Evolutionary conservation across 1,140 invertebrate genomes (phyloP), one percentile per base, ranked within the genome.

Genomic region (Drosophila oshimai): DNA sequence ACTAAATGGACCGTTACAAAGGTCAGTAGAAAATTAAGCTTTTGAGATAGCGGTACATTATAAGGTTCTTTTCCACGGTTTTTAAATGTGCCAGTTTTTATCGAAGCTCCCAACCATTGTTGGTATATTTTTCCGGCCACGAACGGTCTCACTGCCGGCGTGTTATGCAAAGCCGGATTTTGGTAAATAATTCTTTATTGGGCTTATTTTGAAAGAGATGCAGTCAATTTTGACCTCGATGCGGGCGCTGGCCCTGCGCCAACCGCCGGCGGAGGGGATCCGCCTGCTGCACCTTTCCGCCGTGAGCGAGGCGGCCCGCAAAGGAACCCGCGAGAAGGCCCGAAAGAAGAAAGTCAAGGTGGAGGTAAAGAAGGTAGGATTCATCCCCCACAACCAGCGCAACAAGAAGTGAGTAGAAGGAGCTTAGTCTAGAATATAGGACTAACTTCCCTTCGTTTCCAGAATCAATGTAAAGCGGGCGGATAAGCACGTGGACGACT

Each of bases 271-370:
- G 3, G 87, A 87, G 12, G 29, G 46, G 0, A 12, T 89, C n/a
- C 67, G 89, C 2, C 70, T 42, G 22, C 42, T 91, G 31, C 89
- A 91, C 74, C 89, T 92, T n/a, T 90, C 91, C 1, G 74, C 91
- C 15, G 77, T 92, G 7, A 90, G 78, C 42, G 92, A 93, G 80
- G 95, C 95, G 10, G 95, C 95, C 6, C 92, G 95, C 53, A 96
- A 95, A 91, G 95, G 95, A 57, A 96, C 95, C 4, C 92, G 96
- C 69, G 95, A 95, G 58, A 95, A 94, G 76, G 93, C 93, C 7
- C 92, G 92, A 18, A 94, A 95, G 47, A 94, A 94, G 42, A 96
- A 95, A 91, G 93, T 95, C 29, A 95, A 95, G 90, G 92, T 93
- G 22, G 94, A 94, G 80, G 92, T 95, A 9, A 92, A 94, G 86